A percentile compares a stretch with the other conserved stretches of the same genome.
Conservation (phyloP, 2,113 vertebrate species). For the Eclectus roratus region DNA sequence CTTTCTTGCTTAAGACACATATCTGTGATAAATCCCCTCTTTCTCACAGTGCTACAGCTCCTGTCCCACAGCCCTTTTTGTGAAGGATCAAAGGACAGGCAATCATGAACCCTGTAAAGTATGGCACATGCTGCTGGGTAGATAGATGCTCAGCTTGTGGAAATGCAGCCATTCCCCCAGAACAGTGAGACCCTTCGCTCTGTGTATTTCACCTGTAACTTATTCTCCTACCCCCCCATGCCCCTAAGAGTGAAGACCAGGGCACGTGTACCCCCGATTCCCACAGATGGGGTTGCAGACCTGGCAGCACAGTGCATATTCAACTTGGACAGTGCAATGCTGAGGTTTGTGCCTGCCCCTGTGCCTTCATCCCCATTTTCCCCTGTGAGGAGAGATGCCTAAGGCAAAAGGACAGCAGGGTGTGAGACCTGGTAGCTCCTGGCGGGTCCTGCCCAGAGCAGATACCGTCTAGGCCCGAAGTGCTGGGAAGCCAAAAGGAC, state of each 20-base stretch:
- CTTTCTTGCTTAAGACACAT: conserved; percentile 5
- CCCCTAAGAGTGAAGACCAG: not conserved
- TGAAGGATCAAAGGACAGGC: not conserved
- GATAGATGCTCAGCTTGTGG: not conserved
- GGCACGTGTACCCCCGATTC: accelerated
- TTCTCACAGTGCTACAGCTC: not conserved
- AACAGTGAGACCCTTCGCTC: accelerated
- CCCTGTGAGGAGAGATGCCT: too few relatives aligned
- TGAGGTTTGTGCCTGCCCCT: not conserved
- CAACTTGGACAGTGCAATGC: accelerated
- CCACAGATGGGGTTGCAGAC: accelerated
- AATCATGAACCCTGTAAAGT: not conserved
- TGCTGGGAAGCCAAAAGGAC: not conserved
- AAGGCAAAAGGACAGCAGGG: not conserved
- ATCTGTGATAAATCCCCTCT: not conserved
- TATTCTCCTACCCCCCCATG: accelerated
- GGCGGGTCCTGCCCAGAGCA: accelerated
- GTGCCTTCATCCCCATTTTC: not conserved
- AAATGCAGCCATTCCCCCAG: not conserved
- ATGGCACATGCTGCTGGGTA: accelerated
- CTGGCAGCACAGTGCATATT: accelerated
- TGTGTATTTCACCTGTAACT: not conserved
- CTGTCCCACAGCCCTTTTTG: not conserved
- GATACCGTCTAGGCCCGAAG: accelerated
- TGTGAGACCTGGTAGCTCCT: not conserved